These are phyloP conservation scores for Temnothorax unifasciatus DNA, from an alignment of 2,888 invertebrate species.

Conservation along the genomic window DNA sequence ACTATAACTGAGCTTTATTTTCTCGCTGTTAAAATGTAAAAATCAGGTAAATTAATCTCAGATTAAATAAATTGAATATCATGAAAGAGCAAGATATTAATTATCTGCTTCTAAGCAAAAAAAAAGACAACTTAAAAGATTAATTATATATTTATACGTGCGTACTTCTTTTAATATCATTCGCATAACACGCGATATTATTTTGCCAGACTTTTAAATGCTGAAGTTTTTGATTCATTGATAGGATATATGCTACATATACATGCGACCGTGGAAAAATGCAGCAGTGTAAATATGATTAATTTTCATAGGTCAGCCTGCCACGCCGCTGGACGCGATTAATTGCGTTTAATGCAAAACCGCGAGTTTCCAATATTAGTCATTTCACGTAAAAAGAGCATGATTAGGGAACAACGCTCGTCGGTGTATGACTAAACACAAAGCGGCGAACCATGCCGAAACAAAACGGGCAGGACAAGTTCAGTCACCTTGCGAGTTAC, in stretches of 20 bases:
- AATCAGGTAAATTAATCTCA: background rate
- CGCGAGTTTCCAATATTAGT: slow-evolving; percentile 20
- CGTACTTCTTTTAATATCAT: background rate
- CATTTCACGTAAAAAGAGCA: background rate
- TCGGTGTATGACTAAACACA: slow-evolving; percentile 14
- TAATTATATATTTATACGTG: background rate
- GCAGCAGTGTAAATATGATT: background rate
- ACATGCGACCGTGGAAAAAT: background rate
- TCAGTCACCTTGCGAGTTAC: slow-evolving; percentile 73
- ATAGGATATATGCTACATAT: background rate
- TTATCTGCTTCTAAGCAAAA: background rate
- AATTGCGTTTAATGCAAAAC: slow-evolving; percentile 11
- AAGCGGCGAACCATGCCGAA: slow-evolving; percentile 52
- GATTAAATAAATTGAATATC: background rate
- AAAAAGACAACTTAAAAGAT: background rate
- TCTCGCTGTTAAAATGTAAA: background rate
- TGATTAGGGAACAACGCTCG: slow-evolving; percentile 27
- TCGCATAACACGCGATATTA: background rate
- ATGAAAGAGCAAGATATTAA: background rate
- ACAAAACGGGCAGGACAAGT: slow-evolving; percentile 63
- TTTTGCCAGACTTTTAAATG: background rate
- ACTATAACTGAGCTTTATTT: background rate
- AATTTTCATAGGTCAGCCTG: slow-evolving; percentile 9
- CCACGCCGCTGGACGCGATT: background rate
- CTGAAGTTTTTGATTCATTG: background rate